A percentile compares a stretch with the other conserved stretches of the same genome.
These are phyloP conservation scores for Gnathonemus echidnorhynchus DNA, from an alignment of 2,113 vertebrate genomes.

Conservation along the genomic window DNA sequence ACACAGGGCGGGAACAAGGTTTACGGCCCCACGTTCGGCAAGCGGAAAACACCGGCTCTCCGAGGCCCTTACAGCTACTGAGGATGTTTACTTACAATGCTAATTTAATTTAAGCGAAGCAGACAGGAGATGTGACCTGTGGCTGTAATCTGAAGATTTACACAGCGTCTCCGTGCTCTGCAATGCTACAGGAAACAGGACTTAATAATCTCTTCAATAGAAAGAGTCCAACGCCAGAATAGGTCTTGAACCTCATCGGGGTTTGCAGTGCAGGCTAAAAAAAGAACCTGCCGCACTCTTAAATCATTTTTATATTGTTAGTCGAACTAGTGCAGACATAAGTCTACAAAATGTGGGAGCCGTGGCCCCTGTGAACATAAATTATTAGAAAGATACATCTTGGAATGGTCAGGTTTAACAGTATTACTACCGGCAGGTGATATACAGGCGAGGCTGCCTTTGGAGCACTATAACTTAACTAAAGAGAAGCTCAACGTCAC, in stretches of 20 bases:
- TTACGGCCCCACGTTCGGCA: not conserved
- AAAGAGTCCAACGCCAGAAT: not conserved
- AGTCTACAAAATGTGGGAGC: not conserved
- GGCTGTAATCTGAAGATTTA: not conserved
- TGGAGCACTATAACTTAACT: not conserved
- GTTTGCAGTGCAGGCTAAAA: not conserved
- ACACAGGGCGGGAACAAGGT: not conserved
- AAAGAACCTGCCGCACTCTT: not conserved
- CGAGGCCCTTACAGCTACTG: not conserved
- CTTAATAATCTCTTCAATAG: not conserved
- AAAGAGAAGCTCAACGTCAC: not conserved
- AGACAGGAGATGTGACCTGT: not conserved
- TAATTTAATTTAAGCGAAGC: not conserved
- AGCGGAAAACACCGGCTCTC: not conserved
- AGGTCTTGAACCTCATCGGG: not conserved
- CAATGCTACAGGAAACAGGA: not conserved
- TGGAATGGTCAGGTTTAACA: constrained; percentile 1
- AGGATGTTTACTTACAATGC: not conserved
- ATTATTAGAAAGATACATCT: not conserved
- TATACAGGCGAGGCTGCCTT: not conserved
- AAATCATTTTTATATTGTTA: constrained; percentile 6
- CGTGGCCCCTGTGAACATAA: not conserved
- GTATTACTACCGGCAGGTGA: not conserved
- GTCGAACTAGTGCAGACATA: not conserved
- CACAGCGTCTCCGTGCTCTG: not conserved